Base-by-base conservation (phyloP, 1,140 invertebrate species). In the Zelostemma sp. region DNA sequence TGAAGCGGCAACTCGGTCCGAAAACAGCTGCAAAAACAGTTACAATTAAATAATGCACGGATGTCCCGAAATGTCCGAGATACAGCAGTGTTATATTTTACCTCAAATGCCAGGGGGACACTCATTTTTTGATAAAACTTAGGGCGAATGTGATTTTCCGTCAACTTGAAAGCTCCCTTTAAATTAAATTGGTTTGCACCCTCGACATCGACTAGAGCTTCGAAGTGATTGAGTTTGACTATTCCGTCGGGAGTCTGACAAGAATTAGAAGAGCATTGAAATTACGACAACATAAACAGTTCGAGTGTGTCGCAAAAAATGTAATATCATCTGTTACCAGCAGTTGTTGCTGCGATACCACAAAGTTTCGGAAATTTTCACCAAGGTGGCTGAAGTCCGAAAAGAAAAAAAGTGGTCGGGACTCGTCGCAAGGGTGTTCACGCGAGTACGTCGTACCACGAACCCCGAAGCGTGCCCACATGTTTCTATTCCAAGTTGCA, bases 381-480 rank as follows among this genome's bases (percentile, higher is more conserved):
- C 8, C 21, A 25, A n/a, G n/a, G n/a, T n/a, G n/a, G n/a, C n/a
- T n/a, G n/a, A n/a, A n/a, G n/a, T n/a, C n/a, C n/a, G n/a, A n/a
- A n/a, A n/a, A n/a, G n/a, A n/a, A n/a, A n/a, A n/a, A n/a, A n/a
- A n/a, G n/a, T n/a, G n/a, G n/a, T n/a, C n/a, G n/a, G n/a, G n/a
- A n/a, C n/a, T 25, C 21, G 21, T 25, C 21, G 21, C 8, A 4
- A 4, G 21, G 3, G 8, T 25, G 3, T 3, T 25, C 21, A 25
- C 8, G 3, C 3, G 21, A 25, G n/a, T n/a, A n/a, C 21, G 21
- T 25, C 3, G 21, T 25, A 1, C 49, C 56, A 18, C 5, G 40
- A 5, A 71, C 35, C 6, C 58, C 63, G 45, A 67, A 71, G 6
- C 18, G 15, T 6, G 56, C 38, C 64, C 63, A 67, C 58, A 71